Evolutionary conservation across 53 echinoderm and acorn worm genomes (phyloP), one percentile per base, ranked within the genome.

Genomic region (Apostichopus leukothele): DNA sequence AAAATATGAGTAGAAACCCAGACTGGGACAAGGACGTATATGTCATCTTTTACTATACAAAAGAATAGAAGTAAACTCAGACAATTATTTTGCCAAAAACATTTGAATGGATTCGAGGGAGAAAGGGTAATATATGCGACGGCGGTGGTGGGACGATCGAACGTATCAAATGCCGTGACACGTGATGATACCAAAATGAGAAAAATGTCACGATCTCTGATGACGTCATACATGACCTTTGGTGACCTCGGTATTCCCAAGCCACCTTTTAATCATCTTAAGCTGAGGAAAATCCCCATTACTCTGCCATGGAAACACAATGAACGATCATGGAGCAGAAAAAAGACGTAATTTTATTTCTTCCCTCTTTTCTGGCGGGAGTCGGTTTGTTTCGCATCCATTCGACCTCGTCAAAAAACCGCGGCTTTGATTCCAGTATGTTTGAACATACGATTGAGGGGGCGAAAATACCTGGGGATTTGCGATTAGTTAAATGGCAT

Each of bases 401-500:
- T 55, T 81, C 55, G 81, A 55, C 81, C 54, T 81, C 81, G 81
- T 50, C 71, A 6, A 71, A 16, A 63, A 71, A n/a, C 18, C 71
- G 71, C 71, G 71, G 71, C 71, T n/a, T 71, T n/a, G 71, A n/a
- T 71, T 61, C 63, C 16, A 18, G 85, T 85, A 22, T 67, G 85
- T 66, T 85, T 25, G 50, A 83, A 60, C 19, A n/a, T 83, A 83
- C 3, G 39, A 39, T 39, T 52, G 10, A 7, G 57, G 39, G 81
- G 55, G 67, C 55, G 85, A 67, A 67, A 67, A 85, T 85, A 85
- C 85, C 85, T 67, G 66, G 67, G 85, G 67, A 85, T 67, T 85
- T 85, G 67, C 67, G 85, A 85, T 85, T 67, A 85, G 85, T 85
- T 85, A 85, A 85, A 67, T 67, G 85, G 67, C 85, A 85, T 85